Base-by-base conservation (phyloP, 2,888 invertebrate genomes). In the Apodemia duryi region DNA sequence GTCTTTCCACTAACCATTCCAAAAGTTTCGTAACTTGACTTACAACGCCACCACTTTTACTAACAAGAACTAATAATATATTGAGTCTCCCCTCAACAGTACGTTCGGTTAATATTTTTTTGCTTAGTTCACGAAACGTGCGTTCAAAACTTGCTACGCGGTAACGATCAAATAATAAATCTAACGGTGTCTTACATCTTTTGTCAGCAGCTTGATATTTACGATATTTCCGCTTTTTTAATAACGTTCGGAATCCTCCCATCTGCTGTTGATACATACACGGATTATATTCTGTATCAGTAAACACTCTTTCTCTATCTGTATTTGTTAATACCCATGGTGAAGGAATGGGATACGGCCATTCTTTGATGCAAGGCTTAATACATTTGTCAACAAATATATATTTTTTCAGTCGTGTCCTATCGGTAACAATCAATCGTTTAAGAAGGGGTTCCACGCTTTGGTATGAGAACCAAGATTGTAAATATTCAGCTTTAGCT, bases 1-100 rank as follows among this genome's bases (percentile, higher is more conserved):
- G 79, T 51, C 72, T 75, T 28, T 73, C 69, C 9, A 80, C 73
- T 1, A 88, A 62, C 21, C 75, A 71, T 52, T 76, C 73, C 54
- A 88, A 66, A 28, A 88, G 67, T 35, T 75, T 72, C 4, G 77
- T 74, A 1, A 86, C 71, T 57, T 77, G 74, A 2, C 79, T 79
- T 6, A 69, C 69, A 38, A 77, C 74, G 0, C 84, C 82, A 3
- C 85, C 87, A 35, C 75, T 84, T 67, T 88, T 89, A 68, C 87
- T 88, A 0, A 88, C 80, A 38, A 89, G 74, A 4, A 88, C 86
- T 2, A 87, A 72, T 66, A 88, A 75, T 71, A 89, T 86, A 64
- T 77, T 82, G 51, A 84, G 78, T 13, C 88, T 74, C 32, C 80
- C 81, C 52, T 86, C 77, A 0, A 76, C 67, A 2, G 78, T 75